Conservation (phyloP, 2,797 vertebrate genomes). For the Threskiornis aethiopicus region DNA sequence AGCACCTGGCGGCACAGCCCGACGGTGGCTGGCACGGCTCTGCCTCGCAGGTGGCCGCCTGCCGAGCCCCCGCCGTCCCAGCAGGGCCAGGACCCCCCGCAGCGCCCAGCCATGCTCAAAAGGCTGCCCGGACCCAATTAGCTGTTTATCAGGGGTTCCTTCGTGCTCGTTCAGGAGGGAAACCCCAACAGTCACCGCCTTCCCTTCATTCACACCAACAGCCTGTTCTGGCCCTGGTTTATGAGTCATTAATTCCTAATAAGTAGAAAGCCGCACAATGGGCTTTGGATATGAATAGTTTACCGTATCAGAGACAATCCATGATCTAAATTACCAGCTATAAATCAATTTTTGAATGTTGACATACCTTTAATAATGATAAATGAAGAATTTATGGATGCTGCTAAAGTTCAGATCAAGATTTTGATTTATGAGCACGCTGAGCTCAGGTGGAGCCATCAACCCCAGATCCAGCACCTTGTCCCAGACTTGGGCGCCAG, state of each 20-base stretch:
- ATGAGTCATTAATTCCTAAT: conserved; percentile 60
- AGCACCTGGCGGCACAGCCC: not conserved
- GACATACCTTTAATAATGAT: conserved; percentile 58
- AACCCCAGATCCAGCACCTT: not conserved
- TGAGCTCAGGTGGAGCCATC: not conserved
- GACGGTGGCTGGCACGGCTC: not conserved
- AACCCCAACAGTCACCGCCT: not conserved
- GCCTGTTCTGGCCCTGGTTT: not conserved
- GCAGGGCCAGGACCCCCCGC: not conserved
- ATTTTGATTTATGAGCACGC: conserved; percentile 12
- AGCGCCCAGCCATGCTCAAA: rapidly evolving
- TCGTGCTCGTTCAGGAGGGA: not conserved
- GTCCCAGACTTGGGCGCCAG: not conserved
- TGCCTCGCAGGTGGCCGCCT: not conserved
- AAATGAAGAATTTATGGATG: conserved; percentile 59
- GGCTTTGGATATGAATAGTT: conserved; percentile 49
- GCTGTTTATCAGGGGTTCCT: not conserved
- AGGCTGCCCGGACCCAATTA: rapidly evolving
- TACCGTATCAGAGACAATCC: conserved; percentile 47
- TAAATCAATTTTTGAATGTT: conserved; percentile 46
- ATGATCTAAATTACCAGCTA: conserved; percentile 46
- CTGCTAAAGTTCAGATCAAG: conserved; percentile 36
- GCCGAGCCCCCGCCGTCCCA: rapidly evolving
- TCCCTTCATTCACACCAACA: not conserved
- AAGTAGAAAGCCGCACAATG: conserved; percentile 35